phyloP scores from a whole-genome alignment of 2,113 vertebrate genomes.

The Syngnathoides biaculeatus region DNA sequence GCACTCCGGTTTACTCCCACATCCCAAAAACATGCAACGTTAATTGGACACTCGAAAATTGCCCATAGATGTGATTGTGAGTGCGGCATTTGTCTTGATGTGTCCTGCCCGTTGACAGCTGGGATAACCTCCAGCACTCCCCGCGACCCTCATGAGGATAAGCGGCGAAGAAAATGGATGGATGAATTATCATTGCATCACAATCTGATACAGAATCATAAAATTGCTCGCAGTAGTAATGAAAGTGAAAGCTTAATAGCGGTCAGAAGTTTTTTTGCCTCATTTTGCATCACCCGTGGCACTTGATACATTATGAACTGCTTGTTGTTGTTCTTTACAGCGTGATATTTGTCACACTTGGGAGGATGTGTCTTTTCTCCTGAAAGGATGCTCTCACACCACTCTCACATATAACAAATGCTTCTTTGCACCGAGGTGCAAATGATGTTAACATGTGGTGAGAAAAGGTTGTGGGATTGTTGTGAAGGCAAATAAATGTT shows the following conservation, averaged over 20 bases:
- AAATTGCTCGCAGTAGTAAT: background rate
- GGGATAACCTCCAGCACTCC: too few relatives aligned
- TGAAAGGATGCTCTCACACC: background rate
- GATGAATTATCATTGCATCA: too few relatives aligned
- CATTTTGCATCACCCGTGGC: background rate
- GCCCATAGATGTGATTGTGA: too few relatives aligned
- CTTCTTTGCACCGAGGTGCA: background rate
- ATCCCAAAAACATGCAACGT: too few relatives aligned
- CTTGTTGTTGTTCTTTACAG: background rate
- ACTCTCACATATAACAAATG: background rate
- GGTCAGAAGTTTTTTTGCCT: background rate
- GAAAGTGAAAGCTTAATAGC: background rate
- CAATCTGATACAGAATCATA: background rate
- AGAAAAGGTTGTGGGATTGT: background rate
- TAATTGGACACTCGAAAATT: too few relatives aligned
- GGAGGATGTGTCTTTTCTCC: background rate
- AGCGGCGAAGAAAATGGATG: too few relatives aligned
- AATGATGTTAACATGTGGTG: slow-evolving; percentile 2
- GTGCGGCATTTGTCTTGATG: too few relatives aligned
- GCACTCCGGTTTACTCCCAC: too few relatives aligned
- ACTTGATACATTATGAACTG: background rate
- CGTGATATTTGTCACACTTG: background rate
- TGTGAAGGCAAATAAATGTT: background rate
- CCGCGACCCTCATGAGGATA: too few relatives aligned
- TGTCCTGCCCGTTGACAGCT: too few relatives aligned